Evolutionary conservation across 2,797 vertebrate genomes (phyloP).

Genomic region (Bradypus variegatus): DNA sequence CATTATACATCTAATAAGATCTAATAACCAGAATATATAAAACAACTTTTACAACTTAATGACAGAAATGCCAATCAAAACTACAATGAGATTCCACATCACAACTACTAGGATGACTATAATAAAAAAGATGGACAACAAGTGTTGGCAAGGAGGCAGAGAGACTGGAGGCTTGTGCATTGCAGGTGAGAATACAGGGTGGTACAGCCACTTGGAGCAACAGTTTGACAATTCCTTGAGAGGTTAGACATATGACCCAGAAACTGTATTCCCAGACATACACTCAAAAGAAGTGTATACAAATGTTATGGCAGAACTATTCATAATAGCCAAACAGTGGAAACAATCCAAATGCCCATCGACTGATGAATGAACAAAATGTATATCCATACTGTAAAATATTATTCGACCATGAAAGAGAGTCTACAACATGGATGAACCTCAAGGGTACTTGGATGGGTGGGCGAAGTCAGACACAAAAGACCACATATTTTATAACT

Average conservation of each 20-base stretch:
- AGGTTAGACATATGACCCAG: background rate
- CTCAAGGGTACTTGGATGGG: background rate
- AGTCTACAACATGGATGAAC: background rate
- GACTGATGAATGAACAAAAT: background rate
- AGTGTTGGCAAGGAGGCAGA: background rate
- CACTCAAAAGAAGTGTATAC: background rate
- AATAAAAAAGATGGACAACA: background rate
- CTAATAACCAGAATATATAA: background rate
- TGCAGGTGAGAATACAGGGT: background rate
- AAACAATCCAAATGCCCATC: background rate
- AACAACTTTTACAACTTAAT: background rate
- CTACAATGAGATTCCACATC: background rate
- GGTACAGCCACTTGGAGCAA: background rate
- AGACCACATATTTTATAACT: background rate
- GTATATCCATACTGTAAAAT: background rate
- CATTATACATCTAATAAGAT: background rate
- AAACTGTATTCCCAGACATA: background rate
- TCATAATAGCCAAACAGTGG: background rate
- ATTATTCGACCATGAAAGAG: background rate
- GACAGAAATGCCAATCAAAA: background rate
- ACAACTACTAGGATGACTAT: background rate
- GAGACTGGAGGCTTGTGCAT: background rate
- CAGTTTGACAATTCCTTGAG: background rate
- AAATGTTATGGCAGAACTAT: background rate
- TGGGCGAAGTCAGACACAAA: background rate